Conservation (phyloP, 2,113 vertebrate genomes). For the Otis tarda region DNA sequence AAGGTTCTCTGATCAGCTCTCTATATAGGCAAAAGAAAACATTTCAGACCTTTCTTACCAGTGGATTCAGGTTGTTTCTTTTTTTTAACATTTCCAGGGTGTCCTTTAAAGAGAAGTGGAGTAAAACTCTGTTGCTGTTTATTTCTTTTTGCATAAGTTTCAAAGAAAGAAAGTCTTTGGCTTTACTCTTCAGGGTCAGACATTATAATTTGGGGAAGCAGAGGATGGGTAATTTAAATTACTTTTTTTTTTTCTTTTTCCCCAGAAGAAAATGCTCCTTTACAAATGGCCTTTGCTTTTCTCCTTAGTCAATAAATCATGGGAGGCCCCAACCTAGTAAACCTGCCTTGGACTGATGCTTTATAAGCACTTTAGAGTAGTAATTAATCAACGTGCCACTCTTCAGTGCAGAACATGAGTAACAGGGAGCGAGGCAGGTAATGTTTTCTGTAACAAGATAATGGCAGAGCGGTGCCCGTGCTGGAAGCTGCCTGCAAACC, state of each 20-base stretch:
- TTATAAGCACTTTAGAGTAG: conserved; percentile 64
- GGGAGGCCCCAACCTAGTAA: conserved; percentile 58
- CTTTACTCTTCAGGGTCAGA: background rate
- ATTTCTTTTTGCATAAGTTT: background rate
- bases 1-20: background rate
- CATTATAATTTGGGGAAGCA: background rate
- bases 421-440: background rate
- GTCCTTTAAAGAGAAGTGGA: background rate
- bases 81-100: background rate
- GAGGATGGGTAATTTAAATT: conserved; percentile 23
- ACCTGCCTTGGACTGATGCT: conserved; percentile 48
- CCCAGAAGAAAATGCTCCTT: conserved; percentile 14
- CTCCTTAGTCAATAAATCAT: conserved; percentile 49
- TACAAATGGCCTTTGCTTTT: conserved; percentile 47
- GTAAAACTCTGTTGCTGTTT: background rate
- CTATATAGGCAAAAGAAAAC: background rate
- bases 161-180: background rate
- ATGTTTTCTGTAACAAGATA: background rate
- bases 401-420: background rate
- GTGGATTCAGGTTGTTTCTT: background rate
- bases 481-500: background rate
- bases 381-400: conserved; percentile 54
- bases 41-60: background rate
- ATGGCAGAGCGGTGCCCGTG: background rate
- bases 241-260: background rate